Evolutionary conservation across 1,140 invertebrate species (phyloP), one percentile per base, ranked within the genome.

Genomic region (Dendrolimus kikuchii): DNA sequence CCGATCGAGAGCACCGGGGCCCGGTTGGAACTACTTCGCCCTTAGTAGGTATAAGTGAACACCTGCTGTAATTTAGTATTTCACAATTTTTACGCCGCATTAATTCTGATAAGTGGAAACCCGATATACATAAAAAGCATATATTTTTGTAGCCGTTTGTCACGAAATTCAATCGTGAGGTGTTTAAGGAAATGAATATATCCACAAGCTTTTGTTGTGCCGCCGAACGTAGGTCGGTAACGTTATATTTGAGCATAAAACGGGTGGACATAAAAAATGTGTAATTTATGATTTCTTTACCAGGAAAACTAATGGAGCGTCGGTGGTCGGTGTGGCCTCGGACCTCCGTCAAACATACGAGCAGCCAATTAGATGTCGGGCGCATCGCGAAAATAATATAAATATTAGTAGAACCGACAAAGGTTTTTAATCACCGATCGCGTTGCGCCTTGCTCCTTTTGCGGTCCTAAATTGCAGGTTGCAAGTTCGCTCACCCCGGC

Each of bases 401-500:
- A 84, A 86, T 84, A 86, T 86, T 86, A 86, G 82, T 86, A 86
- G 82, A 86, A 78, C 82, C 82, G 82, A 86, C 82, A 86, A 86
- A 86, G 82, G 81, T 80, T 86, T 83, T 86, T 86, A 86, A 86
- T 86, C 82, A 86, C 80, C 77, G 75, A 86, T 86, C 81, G 75
- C 70, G 67, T 71, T 74, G 65, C 66, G 71, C 80, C 75, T 86
- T 84, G 69, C 62, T 82, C 79, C 67, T 86, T 86, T 86, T 86
- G 82, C 82, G 82, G 82, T 86, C 81, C 81, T 65, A 84, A 84
- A 84, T 84, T 82, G 79, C 81, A 79, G 82, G 67, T 76, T 72
- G 75, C 62, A 73, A 74, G 82, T 78, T 84, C 82, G 79, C 71
- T 86, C 72, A 86, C 81, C 82, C 74, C 74, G 74, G 54, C 66